phyloP scores from a whole-genome alignment of 1,140 invertebrate genomes.

The Brachionus asplanchnoidis region DNA sequence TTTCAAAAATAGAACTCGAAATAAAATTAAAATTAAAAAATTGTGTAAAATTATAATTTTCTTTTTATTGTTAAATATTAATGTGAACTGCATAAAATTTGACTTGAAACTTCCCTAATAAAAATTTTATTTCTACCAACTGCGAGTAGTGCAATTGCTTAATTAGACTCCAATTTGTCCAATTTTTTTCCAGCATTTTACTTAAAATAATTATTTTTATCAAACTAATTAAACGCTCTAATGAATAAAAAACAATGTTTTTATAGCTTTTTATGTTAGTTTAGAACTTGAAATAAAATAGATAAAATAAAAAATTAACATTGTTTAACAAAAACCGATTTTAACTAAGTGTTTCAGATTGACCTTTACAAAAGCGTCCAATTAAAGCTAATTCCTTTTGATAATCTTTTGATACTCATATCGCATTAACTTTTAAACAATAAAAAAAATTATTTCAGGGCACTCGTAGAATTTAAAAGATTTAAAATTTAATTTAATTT shows the following conservation, averaged over 20 bases:
- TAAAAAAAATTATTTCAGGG: not conserved
- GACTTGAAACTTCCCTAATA: not conserved
- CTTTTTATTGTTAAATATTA: not conserved
- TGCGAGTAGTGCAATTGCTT: not conserved
- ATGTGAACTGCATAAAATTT: not conserved
- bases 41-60: not conserved
- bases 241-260: not conserved
- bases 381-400: not conserved
- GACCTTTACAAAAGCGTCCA: not conserved
- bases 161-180: not conserved
- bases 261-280: not conserved
- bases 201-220: not conserved
- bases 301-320: not conserved
- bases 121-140: not conserved
- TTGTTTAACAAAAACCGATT: not conserved
- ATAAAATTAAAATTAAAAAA: not conserved
- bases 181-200: not conserved
- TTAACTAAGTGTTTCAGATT: not conserved
- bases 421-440: not conserved
- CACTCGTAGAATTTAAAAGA: not conserved
- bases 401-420: not conserved
- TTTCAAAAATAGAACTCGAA: not conserved
- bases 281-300: not conserved
- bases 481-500: not conserved
- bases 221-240: conserved; percentile 17